phyloP scores from a whole-genome alignment of 2,888 invertebrate species.

The Zygogramma bicolorata region DNA sequence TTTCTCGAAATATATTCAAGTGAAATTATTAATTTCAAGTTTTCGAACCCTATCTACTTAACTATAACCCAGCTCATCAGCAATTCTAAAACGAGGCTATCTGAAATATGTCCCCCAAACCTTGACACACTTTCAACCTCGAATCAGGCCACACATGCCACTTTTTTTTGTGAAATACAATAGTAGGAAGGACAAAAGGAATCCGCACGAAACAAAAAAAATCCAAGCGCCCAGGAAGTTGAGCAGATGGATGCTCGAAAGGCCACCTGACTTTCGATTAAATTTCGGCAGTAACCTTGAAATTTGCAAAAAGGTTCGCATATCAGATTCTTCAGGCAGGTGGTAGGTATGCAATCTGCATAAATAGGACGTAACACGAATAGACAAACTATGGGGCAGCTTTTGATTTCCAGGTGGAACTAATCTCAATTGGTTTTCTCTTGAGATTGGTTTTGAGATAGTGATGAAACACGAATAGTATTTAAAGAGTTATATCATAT shows the following conservation, averaged over 20 bases:
- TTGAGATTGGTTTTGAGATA: no score
- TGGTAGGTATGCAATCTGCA: slow-evolving; percentile 7
- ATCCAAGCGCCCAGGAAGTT: slow-evolving; percentile 19
- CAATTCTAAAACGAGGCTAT: background rate
- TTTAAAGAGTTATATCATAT: no score
- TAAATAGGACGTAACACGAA: background rate
- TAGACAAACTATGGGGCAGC: background rate
- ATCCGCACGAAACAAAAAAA: slow-evolving; percentile 12
- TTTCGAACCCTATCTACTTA: background rate
- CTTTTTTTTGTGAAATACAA: background rate
- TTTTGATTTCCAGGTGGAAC: no score
- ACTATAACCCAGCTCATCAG: background rate
- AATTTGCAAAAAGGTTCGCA: slow-evolving; percentile 33
- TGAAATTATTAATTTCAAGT: no score
- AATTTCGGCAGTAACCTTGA: slow-evolving; percentile 46
- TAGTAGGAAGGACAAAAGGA: slow-evolving; percentile 16
- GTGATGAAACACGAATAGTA: no score
- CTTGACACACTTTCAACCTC: background rate
- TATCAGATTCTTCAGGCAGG: slow-evolving; percentile 6
- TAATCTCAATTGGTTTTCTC: no score
- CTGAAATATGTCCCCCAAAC: background rate
- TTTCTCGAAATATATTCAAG: no score
- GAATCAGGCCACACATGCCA: background rate
- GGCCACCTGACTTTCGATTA: slow-evolving; percentile 44
- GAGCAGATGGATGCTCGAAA: slow-evolving; percentile 38